phyloP scores from a whole-genome alignment of 1,140 invertebrate genomes.

The Phenacoccus solenopsis region DNA sequence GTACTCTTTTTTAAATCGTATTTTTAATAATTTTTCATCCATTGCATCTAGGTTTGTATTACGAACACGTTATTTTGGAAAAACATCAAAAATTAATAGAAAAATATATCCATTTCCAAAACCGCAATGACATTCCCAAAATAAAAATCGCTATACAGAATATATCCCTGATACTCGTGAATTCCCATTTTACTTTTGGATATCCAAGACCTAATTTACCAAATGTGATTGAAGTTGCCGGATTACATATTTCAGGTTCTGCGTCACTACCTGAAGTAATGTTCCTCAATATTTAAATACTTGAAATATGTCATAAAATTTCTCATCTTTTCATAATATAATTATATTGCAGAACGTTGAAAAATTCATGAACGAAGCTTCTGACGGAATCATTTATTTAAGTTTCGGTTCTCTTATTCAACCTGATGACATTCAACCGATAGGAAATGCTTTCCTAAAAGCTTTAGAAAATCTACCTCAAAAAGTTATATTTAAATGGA shows the following conservation, averaged over 20 bases:
- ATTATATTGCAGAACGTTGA: background rate
- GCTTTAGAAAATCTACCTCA: background rate
- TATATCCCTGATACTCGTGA: constrained; percentile 21
- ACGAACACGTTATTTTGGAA: background rate
- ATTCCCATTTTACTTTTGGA: background rate
- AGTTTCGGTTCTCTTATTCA: constrained; percentile 24
- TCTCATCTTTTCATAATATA: too few species aligned
- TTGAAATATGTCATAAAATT: too few species aligned
- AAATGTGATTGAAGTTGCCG: background rate
- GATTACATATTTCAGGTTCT: background rate
- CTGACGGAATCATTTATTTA: constrained; percentile 26
- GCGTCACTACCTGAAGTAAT: background rate
- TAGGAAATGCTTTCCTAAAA: background rate
- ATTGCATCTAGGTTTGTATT: background rate
- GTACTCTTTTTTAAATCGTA: background rate
- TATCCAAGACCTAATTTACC: background rate
- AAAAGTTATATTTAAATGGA: constrained; percentile 11
- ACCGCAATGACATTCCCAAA: background rate
- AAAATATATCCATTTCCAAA: background rate
- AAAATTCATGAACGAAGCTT: constrained; percentile 25
- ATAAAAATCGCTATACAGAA: constrained; percentile 27
- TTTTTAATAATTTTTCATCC: background rate
- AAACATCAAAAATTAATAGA: background rate
- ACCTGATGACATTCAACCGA: background rate
- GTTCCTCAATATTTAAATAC: background rate